Percentiles rank a stretch among this genome's conserved stretches.
Evolutionary conservation across 2,888 invertebrate genomes (phyloP).

Genomic region (Acleris cristana): DNA sequence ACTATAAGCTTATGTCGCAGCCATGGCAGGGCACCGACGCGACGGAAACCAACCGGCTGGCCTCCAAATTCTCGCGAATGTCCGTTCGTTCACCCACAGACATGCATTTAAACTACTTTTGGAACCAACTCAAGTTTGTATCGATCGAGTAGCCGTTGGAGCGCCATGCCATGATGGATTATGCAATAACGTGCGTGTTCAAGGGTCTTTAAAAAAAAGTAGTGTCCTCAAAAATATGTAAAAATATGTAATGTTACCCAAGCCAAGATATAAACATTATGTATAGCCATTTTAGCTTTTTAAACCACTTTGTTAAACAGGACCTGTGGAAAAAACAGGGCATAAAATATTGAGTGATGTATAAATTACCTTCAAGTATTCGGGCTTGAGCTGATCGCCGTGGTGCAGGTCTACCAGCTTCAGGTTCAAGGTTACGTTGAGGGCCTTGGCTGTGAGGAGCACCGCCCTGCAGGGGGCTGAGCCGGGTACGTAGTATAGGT

Average conservation of each 20-base stretch:
- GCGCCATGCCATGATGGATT: background rate
- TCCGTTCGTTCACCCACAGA: conserved; percentile 15
- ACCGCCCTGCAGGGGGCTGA: conserved; percentile 86
- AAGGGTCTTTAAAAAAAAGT: background rate
- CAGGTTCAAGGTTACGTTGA: conserved; percentile 84
- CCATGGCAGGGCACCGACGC: background rate
- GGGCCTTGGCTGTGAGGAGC: conserved; percentile 83
- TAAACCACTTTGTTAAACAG: too few relatives aligned
- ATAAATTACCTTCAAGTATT: conserved; percentile 80
- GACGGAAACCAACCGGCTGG: conserved; percentile 4
- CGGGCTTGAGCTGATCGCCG: conserved; percentile 81
- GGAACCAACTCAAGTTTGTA: conserved; percentile 4
- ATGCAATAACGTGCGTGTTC: conserved; percentile 4
- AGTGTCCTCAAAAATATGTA: too few relatives aligned
- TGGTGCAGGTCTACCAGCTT: conserved; percentile 74
- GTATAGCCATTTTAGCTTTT: too few relatives aligned
- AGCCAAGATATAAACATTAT: too few relatives aligned
- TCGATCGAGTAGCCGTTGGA: conserved; percentile 2
- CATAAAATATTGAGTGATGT: too few relatives aligned
- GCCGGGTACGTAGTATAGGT: conserved; percentile 83
- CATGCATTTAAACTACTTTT: conserved; percentile 4
- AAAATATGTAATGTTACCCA: too few relatives aligned
- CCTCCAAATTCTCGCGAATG: conserved; percentile 19
- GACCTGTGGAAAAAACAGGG: too few relatives aligned
- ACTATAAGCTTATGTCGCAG: background rate